Evolutionary conservation across 2,797 vertebrate genomes (phyloP), one percentile per base, ranked within the genome.

Genomic region (Sebastes matsubarae): DNA sequence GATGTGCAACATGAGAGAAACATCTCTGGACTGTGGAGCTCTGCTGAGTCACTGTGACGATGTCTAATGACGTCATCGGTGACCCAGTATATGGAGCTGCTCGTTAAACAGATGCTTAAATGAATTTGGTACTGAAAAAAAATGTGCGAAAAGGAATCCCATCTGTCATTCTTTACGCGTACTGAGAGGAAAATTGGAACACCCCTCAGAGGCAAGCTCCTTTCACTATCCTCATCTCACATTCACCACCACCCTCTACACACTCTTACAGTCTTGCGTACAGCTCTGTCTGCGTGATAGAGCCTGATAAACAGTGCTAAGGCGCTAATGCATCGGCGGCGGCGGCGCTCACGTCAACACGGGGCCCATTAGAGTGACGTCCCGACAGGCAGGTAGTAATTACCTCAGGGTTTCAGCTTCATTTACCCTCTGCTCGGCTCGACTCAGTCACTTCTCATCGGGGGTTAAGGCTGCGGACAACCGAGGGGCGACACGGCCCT

Each of bases 381-480:
- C 83, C 87, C 90, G 89, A 92, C 88, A 86, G 87, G 84, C 93
- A 91, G 93, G 91, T 93, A 85, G 88, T 92, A 90, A 93, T 94
- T 94, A 94, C 91, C 84, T 87, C 89, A 90, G 88, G 87, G 81
- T 88, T 92, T 87, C 66, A 73, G 87, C 90, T 90, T 92, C 84
- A 72, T 91, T 92, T 87, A 87, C 69, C 87, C 86, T 79, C 68
- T 3, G 80, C 80, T 81, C 58, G 36, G 6, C 82, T 80, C 67
- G 34, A 60, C 77, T 79, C 70, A 38, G 70, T 67, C 81, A 22
- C 68, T 64, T 81, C 82, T 71, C 84, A 60, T 81, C 20, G n/a
- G 79, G 79, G 80, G 84, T 80, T 84, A 88, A 88, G n/a, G 70
- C 80, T 36, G 78, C 16, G 72, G 81, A 82, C 79, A 11, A 68